Evolutionary conservation across 1,140 invertebrate species (phyloP).

Genomic region (Apis mellifera): DNA sequence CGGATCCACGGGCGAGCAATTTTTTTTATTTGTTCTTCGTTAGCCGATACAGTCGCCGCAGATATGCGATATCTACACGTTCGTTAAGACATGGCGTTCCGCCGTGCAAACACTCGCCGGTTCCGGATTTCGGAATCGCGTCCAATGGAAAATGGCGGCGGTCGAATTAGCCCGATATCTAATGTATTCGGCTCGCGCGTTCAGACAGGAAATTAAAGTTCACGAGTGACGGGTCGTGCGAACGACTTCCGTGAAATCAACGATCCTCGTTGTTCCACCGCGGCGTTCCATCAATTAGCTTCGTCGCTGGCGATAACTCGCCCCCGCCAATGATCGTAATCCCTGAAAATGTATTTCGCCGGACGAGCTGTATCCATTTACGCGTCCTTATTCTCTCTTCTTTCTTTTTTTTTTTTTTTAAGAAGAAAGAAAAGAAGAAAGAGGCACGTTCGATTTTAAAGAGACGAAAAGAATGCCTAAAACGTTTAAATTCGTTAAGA

Average conservation of each 20-base stretch:
- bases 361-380: background rate
- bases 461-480: background rate
- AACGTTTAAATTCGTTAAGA: background rate
- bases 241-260: conserved; percentile 35
- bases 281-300: conserved; percentile 29
- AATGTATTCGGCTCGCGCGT: conserved; percentile 7
- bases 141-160: background rate
- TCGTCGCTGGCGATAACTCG: background rate
- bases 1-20: background rate
- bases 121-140: background rate
- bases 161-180: background rate
- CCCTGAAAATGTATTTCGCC: background rate
- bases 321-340: background rate
- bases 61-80: background rate
- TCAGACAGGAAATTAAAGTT: conserved; percentile 30
- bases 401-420: background rate
- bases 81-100: background rate
- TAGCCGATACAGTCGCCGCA: background rate
- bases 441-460: background rate
- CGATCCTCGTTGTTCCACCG: conserved; percentile 3
- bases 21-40: background rate
- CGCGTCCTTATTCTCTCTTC: too few species aligned
- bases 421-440: background rate
- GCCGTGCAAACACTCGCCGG: background rate
- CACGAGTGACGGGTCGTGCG: background rate